Evolutionary conservation across 2,797 vertebrate species (phyloP).

Genomic region (Acanthornis magna): DNA sequence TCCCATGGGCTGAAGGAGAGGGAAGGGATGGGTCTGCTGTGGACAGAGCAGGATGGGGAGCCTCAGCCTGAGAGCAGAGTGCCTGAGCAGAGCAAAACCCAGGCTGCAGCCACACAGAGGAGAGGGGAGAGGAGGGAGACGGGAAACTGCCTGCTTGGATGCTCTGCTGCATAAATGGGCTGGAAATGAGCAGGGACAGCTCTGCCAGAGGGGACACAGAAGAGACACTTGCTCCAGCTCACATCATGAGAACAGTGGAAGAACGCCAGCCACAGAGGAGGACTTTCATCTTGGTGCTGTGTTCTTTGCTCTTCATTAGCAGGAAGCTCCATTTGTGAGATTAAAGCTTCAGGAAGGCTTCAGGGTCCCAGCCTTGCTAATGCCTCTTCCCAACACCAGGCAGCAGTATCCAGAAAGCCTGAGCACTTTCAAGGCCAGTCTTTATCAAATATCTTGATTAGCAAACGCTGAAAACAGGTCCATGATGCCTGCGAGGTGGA

Average conservation of each 20-base stretch:
- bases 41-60: neutral
- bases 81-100: neutral
- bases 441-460: neutral
- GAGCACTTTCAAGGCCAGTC: neutral
- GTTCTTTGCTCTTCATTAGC: neutral
- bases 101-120: neutral
- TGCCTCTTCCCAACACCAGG: neutral
- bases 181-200: neutral
- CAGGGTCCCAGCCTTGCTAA: neutral
- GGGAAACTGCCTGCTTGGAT: neutral
- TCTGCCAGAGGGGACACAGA: neutral
- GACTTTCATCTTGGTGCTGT: neutral
- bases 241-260: neutral
- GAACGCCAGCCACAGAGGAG: neutral
- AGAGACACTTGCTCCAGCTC: neutral
- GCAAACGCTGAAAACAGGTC: neutral
- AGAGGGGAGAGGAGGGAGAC: neutral
- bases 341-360: neutral
- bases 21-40: neutral
- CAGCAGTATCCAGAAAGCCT: neutral
- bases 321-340: neutral
- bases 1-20: rapidly evolving
- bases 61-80: neutral
- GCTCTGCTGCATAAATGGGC: neutral
- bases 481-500: neutral